A percentile compares a stretch with the other conserved stretches of the same genome.
phyloP scores from a whole-genome alignment of 2,888 invertebrate genomes.

The Epinotia bilunana region DNA sequence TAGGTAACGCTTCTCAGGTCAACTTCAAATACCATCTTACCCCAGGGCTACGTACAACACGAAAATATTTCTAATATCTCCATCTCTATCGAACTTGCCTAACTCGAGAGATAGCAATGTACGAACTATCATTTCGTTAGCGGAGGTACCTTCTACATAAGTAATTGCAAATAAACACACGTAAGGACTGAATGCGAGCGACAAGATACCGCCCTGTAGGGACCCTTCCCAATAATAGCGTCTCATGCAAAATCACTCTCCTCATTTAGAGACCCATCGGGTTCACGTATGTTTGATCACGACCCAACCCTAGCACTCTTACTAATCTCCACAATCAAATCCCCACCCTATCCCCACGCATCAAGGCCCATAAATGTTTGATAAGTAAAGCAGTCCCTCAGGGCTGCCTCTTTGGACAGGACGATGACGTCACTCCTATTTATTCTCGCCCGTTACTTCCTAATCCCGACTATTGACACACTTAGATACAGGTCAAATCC shows the following conservation, averaged over 20 bases:
- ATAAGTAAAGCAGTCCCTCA: conserved; percentile 47
- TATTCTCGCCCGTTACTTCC: conserved; percentile 44
- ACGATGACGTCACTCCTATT: conserved; percentile 58
- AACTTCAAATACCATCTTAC: too few species aligned
- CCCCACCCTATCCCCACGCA: background rate
- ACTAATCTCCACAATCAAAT: background rate
- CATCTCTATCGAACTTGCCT: too few species aligned
- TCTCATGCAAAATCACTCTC: conserved; percentile 45
- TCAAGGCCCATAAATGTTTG: background rate
- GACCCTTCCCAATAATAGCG: background rate
- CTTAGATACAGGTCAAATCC: conserved; percentile 32
- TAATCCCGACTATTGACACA: conserved; percentile 38
- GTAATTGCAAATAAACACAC: conserved; percentile 7
- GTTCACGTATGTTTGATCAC: conserved; percentile 29
- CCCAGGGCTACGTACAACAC: too few species aligned
- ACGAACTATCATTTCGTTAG: too few species aligned
- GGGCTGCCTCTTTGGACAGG: conserved; percentile 56
- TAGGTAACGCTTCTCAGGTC: too few species aligned
- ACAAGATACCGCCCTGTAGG: background rate
- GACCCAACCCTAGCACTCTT: conserved; percentile 12
- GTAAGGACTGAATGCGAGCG: background rate
- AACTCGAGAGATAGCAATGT: too few species aligned
- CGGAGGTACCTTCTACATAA: background rate
- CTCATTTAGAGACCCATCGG: conserved; percentile 50
- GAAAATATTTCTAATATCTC: too few species aligned